phyloP scores from a whole-genome alignment of 2,888 invertebrate species.

The Diogma glabrata region DNA sequence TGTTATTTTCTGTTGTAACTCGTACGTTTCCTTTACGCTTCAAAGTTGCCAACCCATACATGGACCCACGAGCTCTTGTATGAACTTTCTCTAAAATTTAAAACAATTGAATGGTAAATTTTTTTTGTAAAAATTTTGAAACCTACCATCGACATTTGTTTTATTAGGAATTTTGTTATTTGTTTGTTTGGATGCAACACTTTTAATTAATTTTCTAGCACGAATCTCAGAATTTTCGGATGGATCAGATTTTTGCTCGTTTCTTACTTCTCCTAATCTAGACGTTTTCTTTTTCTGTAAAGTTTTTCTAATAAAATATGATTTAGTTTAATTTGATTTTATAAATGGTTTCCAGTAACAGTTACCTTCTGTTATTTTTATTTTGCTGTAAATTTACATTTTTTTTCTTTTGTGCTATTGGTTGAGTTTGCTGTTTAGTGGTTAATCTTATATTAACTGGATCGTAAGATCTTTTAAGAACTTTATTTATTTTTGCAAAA shows the following conservation, averaged over 20 bases:
- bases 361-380: too few relatives aligned
- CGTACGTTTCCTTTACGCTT: slow-evolving; percentile 69
- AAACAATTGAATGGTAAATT: slow-evolving; percentile 24
- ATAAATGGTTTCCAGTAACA: too few relatives aligned
- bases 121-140: slow-evolving; percentile 16
- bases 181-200: neutral
- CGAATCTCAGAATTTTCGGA: slow-evolving; percentile 13
- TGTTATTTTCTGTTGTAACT: slow-evolving; percentile 65
- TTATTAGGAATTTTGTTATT: neutral
- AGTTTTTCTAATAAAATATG: neutral
- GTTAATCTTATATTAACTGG: slow-evolving; percentile 69
- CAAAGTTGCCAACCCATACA: slow-evolving; percentile 68
- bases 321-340: too few relatives aligned
- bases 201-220: neutral
- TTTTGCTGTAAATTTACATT: too few relatives aligned
- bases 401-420: neutral
- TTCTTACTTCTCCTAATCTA: slow-evolving; percentile 24
- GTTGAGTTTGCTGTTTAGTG: slow-evolving; percentile 24
- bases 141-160: too few relatives aligned
- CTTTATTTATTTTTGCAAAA: slow-evolving; percentile 67
- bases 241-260: slow-evolving; percentile 22
- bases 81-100: slow-evolving; percentile 28
- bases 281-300: neutral
- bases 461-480: slow-evolving; percentile 67
- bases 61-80: slow-evolving; percentile 56